Evolutionary conservation across 2,888 invertebrate genomes (phyloP).

Genomic region (Apeira syringaria): DNA sequence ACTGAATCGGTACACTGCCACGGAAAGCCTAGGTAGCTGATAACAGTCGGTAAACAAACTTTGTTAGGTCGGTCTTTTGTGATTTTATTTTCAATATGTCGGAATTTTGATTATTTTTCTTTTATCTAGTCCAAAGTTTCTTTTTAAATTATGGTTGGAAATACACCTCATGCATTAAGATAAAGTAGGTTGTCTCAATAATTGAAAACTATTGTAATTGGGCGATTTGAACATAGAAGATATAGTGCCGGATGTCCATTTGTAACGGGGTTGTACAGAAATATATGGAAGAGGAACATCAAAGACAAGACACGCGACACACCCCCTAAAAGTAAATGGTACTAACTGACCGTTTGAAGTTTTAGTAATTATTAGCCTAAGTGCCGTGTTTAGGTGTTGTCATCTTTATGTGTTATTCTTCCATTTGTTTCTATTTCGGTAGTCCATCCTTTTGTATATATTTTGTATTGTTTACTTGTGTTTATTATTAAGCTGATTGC

Average conservation of each 20-base stretch:
- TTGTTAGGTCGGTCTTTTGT: neutral
- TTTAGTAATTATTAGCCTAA: too few relatives aligned
- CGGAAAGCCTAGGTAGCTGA: neutral
- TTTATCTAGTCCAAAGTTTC: slow-evolving; percentile 8
- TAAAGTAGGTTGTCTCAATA: slow-evolving; percentile 15
- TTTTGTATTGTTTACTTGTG: slow-evolving; percentile 42
- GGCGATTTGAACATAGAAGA: slow-evolving; percentile 51
- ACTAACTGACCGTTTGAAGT: too few relatives aligned
- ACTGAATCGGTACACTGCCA: slow-evolving; percentile 18
- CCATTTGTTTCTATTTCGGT: too few relatives aligned
- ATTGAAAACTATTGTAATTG: slow-evolving; percentile 44
- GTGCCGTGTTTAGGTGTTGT: too few relatives aligned
- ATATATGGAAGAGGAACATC: too few relatives aligned
- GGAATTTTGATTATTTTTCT: too few relatives aligned
- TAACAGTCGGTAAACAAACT: neutral
- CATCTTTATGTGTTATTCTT: too few relatives aligned
- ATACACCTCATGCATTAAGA: slow-evolving; percentile 4
- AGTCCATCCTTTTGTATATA: slow-evolving; percentile 53
- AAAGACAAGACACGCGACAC: too few relatives aligned
- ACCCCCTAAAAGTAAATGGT: too few relatives aligned
- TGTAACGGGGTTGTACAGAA: slow-evolving; percentile 44
- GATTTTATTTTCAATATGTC: too few relatives aligned
- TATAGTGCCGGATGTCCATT: slow-evolving; percentile 38
- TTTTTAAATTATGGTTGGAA: slow-evolving; percentile 17
- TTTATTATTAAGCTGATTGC: slow-evolving; percentile 40